Base-by-base conservation (phyloP, 2,113 vertebrate genomes). In the Phalacrocorax aristotelis region DNA sequence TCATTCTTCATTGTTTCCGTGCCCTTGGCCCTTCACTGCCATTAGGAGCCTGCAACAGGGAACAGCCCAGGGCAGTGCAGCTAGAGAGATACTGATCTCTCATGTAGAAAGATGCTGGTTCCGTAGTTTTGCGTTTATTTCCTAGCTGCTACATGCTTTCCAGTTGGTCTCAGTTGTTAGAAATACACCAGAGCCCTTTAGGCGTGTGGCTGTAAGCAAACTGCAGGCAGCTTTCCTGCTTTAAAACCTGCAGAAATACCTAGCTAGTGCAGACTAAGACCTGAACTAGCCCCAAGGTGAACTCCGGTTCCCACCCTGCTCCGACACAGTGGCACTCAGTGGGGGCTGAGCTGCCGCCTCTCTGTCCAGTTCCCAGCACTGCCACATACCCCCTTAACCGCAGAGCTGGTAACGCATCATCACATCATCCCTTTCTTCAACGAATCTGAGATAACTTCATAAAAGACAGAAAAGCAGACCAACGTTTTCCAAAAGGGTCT, bases 1-100 rank as follows among this genome's bases (percentile, higher is more conserved):
- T 96, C 29, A 94, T 91, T 92, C 70, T 94, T 27, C 87, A 81
- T 90, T 84, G 64, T 94, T 84, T 65, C 76, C 17, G 15, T 27
- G 72, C 55, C 86, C 96, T 89, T 90, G 74, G 29, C 92, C 90
- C 76, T 40, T 29, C 1, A 0, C 70, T 85, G 82, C 92, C 57
- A 27, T 3, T 11, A 49, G 70, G 78, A 91, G 79, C 16, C 38
- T 6, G 8, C 32, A 55, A 36, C 23, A 61, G 78, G 79, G 82
- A 80, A 25, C 49, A 52, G 91, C 84, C 89, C 4, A 44, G 75
- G 92, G 87, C 36, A 4, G 58, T 3, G 54, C 32, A 71, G 93
- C 87, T 40, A 15, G 3, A 61, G 72, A 80, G 64, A 80, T 19
- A 10, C 44, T 9, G 19, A 52, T 52, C 55, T 58, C 52, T 52